Base-by-base conservation (phyloP, 2,797 vertebrate species). In the Helarctos malayanus region DNA sequence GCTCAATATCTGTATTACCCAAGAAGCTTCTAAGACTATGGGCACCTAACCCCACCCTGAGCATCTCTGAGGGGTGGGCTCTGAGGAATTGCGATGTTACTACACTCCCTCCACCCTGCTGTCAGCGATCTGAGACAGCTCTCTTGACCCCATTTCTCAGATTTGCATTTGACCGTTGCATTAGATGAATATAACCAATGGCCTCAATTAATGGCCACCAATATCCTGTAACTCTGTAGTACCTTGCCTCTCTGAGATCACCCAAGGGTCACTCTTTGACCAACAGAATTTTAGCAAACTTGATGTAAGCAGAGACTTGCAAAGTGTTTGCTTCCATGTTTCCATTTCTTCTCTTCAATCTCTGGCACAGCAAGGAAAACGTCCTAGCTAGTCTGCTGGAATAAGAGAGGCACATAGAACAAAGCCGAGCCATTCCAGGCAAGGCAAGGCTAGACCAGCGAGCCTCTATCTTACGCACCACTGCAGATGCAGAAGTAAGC, bases 211-310 rank as follows among this genome's bases (percentile, higher is more conserved):
- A 84, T 29, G 7, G 7, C 35, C 49, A 83, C 59, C 16, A 49
- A 41, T 15, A 41, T 32, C 27, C 32, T 92, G 0, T 81, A 57
- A 87, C 2, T 86, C 5, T 92, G 12, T 8, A 14, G 29, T 61
- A 41, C 13, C 1, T 14, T 27, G 49, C 25, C 15, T 56, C 25
- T 81, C n/a, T 71, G 38, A 81, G 32, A 2, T 89, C 15, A 19
- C 7, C 35, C 38, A 95, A 57, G 49, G 25, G 29, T 80, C 27
- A 56, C 59, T 4, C 32, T 92, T 91, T 81, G 29, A 32, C 41
- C 79, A 86, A 80, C 2, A 89, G n/a, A 95, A 78, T 79, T 92
- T 88, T 81, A 78, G 85, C 47, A 90, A 94, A 61, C 13, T 35
- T 65, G 71, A 38, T 32, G 6, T 52, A 63, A 92, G 38, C 7